Evolutionary conservation across 37 sponge, comb jelly and placozoan species (phyloP), one percentile per base, ranked within the genome.

Genomic region (Chondrilla cf. caribensis): DNA sequence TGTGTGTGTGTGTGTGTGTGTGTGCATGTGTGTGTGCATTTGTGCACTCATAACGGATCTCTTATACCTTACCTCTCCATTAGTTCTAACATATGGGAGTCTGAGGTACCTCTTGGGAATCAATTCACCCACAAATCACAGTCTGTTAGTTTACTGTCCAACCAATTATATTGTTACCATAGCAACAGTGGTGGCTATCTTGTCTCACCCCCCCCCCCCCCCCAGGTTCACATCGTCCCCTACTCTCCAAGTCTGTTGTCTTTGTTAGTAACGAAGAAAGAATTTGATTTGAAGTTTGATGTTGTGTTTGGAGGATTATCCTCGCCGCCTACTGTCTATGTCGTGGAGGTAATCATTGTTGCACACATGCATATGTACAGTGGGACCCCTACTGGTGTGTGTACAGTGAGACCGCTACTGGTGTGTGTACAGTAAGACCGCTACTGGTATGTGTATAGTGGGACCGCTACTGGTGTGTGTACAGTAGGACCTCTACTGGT

Each of bases 101-200:
- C 76, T 40, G 76, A 73, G 24, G 76, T 73, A 17, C 76, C 41
- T 38, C 24, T 73, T 40, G 70, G 83, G 4, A 86, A 75, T 18
- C 43, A 77, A 0, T 90, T 90, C 31, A 77, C 84, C 0, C 91
- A 90, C 82, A 86, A 84, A 58, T 43, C 44, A 1, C 41, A 73
- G 1, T 73, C 76, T 43, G 76, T 73, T 25, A 73, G 76, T 73
- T n/a, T n/a, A n/a, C n/a, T n/a, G n/a, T n/a, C n/a, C n/a, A n/a
- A n/a, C 11, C 51, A 47, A 47, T 47, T 11, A 47, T 11, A 6
- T 47, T 47, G 51, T 11, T 47, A 47, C 51, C 31, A 19, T 15
- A 60, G 64, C 64, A n/a, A n/a, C n/a, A n/a, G n/a, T n/a, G n/a
- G n/a, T n/a, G n/a, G n/a, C n/a, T n/a, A 18, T 54, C 22, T 60